Percentiles rank a stretch among this genome's conserved stretches.
These are phyloP conservation scores for Peromyscus polionotus DNA, from an alignment of 2,113 vertebrate species.

Conservation along the genomic window DNA sequence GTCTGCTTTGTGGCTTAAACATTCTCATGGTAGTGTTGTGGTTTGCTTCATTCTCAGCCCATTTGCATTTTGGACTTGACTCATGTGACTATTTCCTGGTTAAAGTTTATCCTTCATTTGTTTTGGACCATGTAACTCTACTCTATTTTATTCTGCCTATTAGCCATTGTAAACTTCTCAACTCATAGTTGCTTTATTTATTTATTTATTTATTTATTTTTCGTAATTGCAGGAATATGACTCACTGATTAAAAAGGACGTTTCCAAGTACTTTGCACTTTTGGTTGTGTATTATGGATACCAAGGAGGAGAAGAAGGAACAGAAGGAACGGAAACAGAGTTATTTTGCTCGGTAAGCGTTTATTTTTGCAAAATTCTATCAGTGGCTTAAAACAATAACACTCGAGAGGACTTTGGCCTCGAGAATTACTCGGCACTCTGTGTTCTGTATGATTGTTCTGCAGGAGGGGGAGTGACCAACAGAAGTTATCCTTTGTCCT, in stretches of 20 bases:
- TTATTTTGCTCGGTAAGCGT: slow-evolving; percentile 90
- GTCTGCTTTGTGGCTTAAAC: not conserved
- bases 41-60: not conserved
- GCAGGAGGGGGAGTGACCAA: not conserved
- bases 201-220: not conserved
- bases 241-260: slow-evolving; percentile 71
- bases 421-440: slow-evolving; percentile 36
- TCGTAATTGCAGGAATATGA: slow-evolving; percentile 83
- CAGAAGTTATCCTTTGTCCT: slow-evolving; percentile 13
- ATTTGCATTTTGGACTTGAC: slow-evolving; percentile 40
- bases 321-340: slow-evolving; percentile 90
- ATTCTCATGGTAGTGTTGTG: not conserved
- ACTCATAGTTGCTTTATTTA: slow-evolving; percentile 65
- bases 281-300: slow-evolving; percentile 86
- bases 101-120: slow-evolving; percentile 82
- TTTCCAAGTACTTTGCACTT: slow-evolving; percentile 72
- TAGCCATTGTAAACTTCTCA: slow-evolving; percentile 45
- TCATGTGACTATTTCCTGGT: slow-evolving; percentile 58
- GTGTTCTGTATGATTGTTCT: slow-evolving; percentile 62
- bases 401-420: slow-evolving; percentile 40
- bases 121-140: slow-evolving; percentile 14
- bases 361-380: slow-evolving; percentile 63
- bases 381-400: slow-evolving; percentile 38
- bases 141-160: slow-evolving; percentile 49
- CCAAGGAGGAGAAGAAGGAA: slow-evolving; percentile 91